Percentiles rank a stretch among this genome's conserved stretches.
phyloP scores from a whole-genome alignment of 2,797 vertebrate genomes.

The Simalia tracyae region DNA sequence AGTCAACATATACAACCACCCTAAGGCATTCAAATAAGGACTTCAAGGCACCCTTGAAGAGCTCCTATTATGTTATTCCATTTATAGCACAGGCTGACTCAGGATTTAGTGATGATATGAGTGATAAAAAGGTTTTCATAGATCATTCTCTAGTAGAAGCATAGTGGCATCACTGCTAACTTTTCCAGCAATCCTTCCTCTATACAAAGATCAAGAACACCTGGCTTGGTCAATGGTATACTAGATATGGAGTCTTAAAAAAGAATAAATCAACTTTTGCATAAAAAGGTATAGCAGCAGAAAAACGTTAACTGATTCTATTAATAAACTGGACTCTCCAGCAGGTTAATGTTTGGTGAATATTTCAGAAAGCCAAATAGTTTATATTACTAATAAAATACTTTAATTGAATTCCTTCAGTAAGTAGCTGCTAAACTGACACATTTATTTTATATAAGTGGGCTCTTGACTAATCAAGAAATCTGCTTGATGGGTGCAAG shows the following conservation, averaged over 20 bases:
- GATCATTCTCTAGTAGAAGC: background rate
- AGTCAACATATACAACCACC: constrained; percentile 26
- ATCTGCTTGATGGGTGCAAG: background rate
- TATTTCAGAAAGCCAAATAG: background rate
- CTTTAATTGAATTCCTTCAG: background rate
- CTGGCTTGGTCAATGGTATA: background rate
- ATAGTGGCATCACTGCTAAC: background rate
- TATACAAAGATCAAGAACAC: background rate
- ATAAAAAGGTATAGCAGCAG: background rate
- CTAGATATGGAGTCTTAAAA: background rate
- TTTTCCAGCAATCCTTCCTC: background rate
- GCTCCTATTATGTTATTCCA: constrained; percentile 39
- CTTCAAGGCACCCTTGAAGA: constrained; percentile 38
- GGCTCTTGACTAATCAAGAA: background rate
- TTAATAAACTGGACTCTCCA: background rate
- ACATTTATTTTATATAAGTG: background rate
- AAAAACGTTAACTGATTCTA: background rate
- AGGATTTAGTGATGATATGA: background rate
- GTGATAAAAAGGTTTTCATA: background rate
- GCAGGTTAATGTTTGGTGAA: background rate
- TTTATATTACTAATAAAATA: background rate
- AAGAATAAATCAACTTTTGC: background rate
- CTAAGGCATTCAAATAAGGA: constrained; percentile 1
- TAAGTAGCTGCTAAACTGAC: background rate
- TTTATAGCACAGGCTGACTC: constrained; percentile 25